These are phyloP conservation scores for Anabacerthia variegaticeps DNA, from an alignment of 2,797 vertebrate genomes.

Conservation along the genomic window DNA sequence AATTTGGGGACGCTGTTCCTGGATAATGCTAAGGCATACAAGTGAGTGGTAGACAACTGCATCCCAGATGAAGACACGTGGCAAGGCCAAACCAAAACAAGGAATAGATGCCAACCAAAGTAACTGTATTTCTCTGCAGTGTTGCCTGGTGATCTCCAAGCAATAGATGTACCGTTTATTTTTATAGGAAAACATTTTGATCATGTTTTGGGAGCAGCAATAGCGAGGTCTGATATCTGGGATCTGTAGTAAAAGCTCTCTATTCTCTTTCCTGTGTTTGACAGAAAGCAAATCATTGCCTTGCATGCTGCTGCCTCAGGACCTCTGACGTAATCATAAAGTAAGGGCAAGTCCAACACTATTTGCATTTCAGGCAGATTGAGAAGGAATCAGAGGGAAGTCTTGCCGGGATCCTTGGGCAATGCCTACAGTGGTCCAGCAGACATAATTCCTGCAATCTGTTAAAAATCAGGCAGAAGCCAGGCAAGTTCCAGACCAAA, in stretches of 20 bases:
- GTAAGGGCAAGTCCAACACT: not conserved
- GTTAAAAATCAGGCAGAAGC: not conserved
- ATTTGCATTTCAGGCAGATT: not conserved
- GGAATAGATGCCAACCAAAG: not conserved
- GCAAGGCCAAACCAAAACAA: not conserved
- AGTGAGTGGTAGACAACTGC: not conserved
- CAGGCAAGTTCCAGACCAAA: not conserved
- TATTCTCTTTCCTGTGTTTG: not conserved
- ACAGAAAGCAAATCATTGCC: not conserved
- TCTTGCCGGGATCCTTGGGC: not conserved
- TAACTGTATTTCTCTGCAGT: not conserved
- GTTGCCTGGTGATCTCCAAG: not conserved
- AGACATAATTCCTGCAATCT: not conserved
- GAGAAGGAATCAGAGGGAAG: not conserved
- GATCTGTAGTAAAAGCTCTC: not conserved
- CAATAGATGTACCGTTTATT: not conserved
- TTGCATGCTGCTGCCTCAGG: not conserved
- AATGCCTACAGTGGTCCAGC: not conserved
- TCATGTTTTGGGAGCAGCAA: not conserved
- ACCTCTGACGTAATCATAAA: not conserved
- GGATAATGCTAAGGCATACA: not conserved
- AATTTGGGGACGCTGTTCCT: not conserved
- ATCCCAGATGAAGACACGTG: fast-evolving
- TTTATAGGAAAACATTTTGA: not conserved
- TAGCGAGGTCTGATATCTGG: not conserved